These are phyloP conservation scores for Microcebus jonahi DNA, from an alignment of 2,113 vertebrate genomes.

Conservation along the genomic window DNA sequence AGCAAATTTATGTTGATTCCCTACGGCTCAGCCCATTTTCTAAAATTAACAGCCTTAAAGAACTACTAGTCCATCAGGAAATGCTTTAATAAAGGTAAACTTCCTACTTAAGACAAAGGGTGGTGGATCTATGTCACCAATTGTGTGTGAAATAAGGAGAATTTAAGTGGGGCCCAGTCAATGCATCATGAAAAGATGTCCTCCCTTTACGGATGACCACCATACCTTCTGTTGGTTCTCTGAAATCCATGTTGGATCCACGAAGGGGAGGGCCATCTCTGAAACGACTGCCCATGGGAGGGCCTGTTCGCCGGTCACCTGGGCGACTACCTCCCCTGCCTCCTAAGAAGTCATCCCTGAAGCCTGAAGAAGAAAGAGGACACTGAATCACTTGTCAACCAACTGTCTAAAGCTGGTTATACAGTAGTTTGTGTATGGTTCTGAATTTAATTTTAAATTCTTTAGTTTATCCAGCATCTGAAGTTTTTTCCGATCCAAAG, in stretches of 20 bases:
- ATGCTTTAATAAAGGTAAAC: background rate
- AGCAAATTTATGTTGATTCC: background rate
- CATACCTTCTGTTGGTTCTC: constrained; percentile 98
- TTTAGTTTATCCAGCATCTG: background rate
- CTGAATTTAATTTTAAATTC: background rate
- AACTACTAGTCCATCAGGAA: background rate
- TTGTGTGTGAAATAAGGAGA: background rate
- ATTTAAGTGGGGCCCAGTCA: fast-evolving
- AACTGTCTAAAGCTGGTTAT: background rate
- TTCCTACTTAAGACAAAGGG: background rate
- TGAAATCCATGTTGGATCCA: constrained; percentile 92
- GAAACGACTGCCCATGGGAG: constrained; percentile 88
- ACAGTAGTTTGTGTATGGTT: background rate
- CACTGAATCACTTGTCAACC: background rate
- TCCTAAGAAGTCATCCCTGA: constrained; percentile 93
- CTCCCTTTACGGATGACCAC: fast-evolving
- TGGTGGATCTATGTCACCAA: background rate
- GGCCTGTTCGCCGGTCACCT: constrained; percentile 91
- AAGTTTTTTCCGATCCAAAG: constrained; percentile 12
- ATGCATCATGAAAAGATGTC: fast-evolving
- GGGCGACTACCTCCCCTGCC: constrained; percentile 92
- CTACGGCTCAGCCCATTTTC: background rate
- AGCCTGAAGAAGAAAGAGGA: constrained; percentile 86
- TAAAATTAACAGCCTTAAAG: background rate
- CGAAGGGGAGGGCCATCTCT: constrained; percentile 94